These are phyloP conservation scores for Apodemus agrarius DNA, from an alignment of 2,797 vertebrate genomes.

Conservation along the genomic window DNA sequence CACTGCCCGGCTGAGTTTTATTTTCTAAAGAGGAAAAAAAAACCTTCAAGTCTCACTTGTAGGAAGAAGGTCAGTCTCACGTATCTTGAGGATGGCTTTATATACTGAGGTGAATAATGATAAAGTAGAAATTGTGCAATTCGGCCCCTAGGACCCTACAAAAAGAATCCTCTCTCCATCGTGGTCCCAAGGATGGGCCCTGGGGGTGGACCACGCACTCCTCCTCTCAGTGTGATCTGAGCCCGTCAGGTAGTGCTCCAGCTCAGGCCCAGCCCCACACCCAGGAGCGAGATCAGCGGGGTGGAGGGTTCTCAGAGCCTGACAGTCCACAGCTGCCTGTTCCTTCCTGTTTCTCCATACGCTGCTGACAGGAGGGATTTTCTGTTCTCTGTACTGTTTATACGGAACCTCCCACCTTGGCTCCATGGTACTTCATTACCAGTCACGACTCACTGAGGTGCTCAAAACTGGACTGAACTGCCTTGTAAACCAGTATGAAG, in stretches of 20 bases:
- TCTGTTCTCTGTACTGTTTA: slow-evolving; percentile 79
- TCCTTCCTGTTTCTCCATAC: slow-evolving; percentile 64
- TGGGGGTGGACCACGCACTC: neutral
- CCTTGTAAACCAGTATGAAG: slow-evolving; percentile 71
- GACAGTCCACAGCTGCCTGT: slow-evolving; percentile 48
- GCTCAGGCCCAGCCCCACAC: neutral
- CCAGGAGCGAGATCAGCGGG: slow-evolving; percentile 11
- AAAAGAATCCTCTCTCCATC: neutral
- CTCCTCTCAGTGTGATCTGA: neutral
- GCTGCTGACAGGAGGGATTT: slow-evolving; percentile 80
- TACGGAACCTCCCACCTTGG: slow-evolving; percentile 69
- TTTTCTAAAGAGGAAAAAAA: neutral
- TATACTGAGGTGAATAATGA: neutral
- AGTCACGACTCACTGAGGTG: slow-evolving; percentile 54
- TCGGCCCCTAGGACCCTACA: neutral
- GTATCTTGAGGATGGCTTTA: neutral
- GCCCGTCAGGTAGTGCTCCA: neutral
- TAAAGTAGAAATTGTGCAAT: neutral
- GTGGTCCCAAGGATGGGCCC: neutral
- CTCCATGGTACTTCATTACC: slow-evolving; percentile 49
- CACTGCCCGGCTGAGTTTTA: no score
- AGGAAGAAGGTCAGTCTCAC: neutral
- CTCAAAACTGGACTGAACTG: slow-evolving; percentile 65
- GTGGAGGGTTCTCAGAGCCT: slow-evolving; percentile 38
- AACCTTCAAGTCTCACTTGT: neutral